Evolutionary conservation across 2,113 vertebrate genomes (phyloP).

Genomic region (Microcebus ravelobensis): DNA sequence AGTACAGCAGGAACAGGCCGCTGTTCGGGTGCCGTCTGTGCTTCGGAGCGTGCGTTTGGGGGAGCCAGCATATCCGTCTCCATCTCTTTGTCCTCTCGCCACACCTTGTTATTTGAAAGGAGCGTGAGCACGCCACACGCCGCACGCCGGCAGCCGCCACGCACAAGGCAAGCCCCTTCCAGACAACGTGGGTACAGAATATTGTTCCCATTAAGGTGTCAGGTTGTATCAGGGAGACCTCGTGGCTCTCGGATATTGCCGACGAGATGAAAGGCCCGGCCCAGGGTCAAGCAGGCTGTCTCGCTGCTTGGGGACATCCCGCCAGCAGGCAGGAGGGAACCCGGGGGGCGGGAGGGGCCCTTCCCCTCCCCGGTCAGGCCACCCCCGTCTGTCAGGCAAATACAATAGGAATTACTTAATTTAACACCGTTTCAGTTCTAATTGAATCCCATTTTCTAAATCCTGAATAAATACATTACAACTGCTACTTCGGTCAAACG

Average conservation of each 20-base stretch:
- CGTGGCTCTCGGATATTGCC: background rate
- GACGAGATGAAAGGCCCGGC: conserved; percentile 8
- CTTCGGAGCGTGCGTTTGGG: fast-evolving
- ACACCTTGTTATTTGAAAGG: background rate
- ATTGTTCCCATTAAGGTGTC: conserved; percentile 34
- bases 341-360: background rate
- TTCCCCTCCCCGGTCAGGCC: conserved; percentile 74
- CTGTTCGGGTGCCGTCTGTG: fast-evolving
- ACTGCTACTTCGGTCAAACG: conserved; percentile 82
- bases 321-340: conserved; percentile 36
- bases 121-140: background rate
- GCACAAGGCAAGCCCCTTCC: background rate
- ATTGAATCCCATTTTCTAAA: conserved; percentile 89
- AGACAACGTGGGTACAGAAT: background rate
- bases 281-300: conserved; percentile 65
- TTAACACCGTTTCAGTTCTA: conserved; percentile 86
- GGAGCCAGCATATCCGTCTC: fast-evolving
- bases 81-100: background rate
- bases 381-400: conserved; percentile 80
- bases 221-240: background rate
- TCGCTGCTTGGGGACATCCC: conserved; percentile 59
- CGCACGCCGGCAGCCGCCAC: background rate
- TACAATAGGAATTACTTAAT: conserved; percentile 86
- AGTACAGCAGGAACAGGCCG: fast-evolving
- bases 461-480: conserved; percentile 88